phyloP scores from a whole-genome alignment of 2,113 vertebrate species.

The Conger conger region DNA sequence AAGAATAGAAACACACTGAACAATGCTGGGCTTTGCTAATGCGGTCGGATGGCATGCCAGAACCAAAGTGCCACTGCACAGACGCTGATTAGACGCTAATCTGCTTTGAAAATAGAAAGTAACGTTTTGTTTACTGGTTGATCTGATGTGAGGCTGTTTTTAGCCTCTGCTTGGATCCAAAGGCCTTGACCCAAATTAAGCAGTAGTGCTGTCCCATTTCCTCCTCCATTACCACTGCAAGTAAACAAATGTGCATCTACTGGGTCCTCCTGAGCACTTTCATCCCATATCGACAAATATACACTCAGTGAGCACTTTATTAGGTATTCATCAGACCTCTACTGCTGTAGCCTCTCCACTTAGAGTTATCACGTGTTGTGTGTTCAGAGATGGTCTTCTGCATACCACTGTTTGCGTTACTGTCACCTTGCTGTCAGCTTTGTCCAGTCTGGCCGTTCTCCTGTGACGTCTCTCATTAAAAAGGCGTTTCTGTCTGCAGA shows the following conservation, averaged over 20 bases:
- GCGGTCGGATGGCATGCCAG: neutral
- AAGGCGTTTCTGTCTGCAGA: no score
- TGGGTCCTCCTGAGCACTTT: no score
- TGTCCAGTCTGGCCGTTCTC: no score
- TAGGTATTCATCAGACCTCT: no score
- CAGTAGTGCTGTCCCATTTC: constrained; percentile 28
- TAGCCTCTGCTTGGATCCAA: constrained; percentile 25
- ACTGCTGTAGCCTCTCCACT: no score
- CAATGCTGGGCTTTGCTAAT: neutral
- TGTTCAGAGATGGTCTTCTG: no score
- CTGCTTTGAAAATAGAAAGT: constrained; percentile 9
- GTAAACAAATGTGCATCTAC: neutral
- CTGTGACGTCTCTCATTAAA: no score
- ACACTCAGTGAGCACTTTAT: no score
- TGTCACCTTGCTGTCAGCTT: no score
- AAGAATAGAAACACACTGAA: neutral
- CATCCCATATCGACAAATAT: no score
- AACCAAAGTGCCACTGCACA: neutral
- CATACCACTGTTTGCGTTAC: no score
- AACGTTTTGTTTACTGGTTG: constrained; percentile 21
- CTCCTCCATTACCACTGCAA: constrained; percentile 28
- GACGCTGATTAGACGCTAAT: neutral
- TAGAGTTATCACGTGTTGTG: no score
- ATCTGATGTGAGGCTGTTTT: constrained; percentile 34
- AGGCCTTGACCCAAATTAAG: constrained; percentile 29